Evolutionary conservation across 1,140 invertebrate genomes (phyloP), one percentile per base, ranked within the genome.

Genomic region (Anoplophora glabripennis): DNA sequence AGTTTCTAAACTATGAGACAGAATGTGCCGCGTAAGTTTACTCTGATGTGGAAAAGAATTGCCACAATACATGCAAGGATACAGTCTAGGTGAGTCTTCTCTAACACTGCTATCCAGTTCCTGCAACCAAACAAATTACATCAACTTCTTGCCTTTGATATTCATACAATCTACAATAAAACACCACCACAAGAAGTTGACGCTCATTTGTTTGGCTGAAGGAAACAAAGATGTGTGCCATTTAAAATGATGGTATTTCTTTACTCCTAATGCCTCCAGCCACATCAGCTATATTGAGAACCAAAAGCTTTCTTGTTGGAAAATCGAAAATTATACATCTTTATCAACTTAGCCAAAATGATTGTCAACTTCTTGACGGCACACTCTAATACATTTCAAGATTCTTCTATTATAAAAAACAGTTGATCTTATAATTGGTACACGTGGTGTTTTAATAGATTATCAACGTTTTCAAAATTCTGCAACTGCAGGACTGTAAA

Each of bases 41-140:
- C 86, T 91, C 82, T 92, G 90, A 73, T 90, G 89, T 64, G 90
- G 89, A 77, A 93, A 93, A 72, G 86, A 83, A 66, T 85, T 87
- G 73, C 89, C 89, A 82, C 90, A 93, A 81, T 92, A 92, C 80
- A 91, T 87, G 82, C 91, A 93, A 75, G 86, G 83, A 80, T 83
- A 88, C 72, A 87, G 75, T 74, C 83, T 79, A 71, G 76, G 75
- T 18, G 75, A 71, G 62, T 67, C 75, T 65, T 72, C 78, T 63
- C 72, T 75, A 71, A 82, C 81, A 77, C 85, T 84, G 82, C 86
- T 84, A 82, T 87, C 87, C 79, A 84, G 82, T 83, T 90, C 89
- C 89, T 92, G 89, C 86, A 91, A 90, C 88, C 85, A 89, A 89
- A 89, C 88, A 89, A 88, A 89, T 84, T 86, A 87, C 87, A 90